These are phyloP conservation scores for Sternotherus odoratus DNA, from an alignment of 2,797 vertebrate species.

Conservation along the genomic window DNA sequence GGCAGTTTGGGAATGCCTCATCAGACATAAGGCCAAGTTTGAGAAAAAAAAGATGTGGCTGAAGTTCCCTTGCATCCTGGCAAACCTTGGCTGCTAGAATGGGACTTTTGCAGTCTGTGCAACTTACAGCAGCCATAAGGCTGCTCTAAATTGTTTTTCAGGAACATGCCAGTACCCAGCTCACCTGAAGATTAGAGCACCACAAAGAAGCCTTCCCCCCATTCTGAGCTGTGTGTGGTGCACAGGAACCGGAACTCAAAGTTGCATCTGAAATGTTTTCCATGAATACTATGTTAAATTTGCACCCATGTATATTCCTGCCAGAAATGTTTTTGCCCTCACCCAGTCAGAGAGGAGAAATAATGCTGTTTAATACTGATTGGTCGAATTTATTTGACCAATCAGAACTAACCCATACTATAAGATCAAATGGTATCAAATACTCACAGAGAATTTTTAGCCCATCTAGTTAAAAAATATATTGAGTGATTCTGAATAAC, in stretches of 20 bases:
- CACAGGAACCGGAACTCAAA: not conserved
- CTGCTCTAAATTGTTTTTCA: not conserved
- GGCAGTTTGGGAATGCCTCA: not conserved
- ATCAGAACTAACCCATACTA: not conserved
- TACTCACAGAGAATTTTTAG: not conserved
- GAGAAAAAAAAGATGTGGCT: not conserved
- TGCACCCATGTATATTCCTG: not conserved
- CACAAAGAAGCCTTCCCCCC: not conserved
- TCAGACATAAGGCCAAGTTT: not conserved
- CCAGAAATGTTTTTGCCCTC: not conserved
- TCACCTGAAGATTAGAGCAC: not conserved
- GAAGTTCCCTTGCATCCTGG: not conserved
- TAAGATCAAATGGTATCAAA: constrained; percentile 1
- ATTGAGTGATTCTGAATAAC: not conserved
- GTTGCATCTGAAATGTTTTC: not conserved
- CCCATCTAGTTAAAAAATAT: not conserved
- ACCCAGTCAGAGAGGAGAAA: constrained; percentile 7
- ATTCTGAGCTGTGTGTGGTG: constrained; percentile 10
- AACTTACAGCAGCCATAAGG: not conserved
- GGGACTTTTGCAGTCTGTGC: not conserved
- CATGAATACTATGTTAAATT: not conserved
- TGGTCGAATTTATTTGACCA: not conserved
- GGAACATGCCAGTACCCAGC: not conserved
- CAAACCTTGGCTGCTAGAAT: not conserved
- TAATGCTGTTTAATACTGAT: not conserved